Base-by-base conservation (phyloP, 2,113 vertebrate species). In the Cinclus cinclus region DNA sequence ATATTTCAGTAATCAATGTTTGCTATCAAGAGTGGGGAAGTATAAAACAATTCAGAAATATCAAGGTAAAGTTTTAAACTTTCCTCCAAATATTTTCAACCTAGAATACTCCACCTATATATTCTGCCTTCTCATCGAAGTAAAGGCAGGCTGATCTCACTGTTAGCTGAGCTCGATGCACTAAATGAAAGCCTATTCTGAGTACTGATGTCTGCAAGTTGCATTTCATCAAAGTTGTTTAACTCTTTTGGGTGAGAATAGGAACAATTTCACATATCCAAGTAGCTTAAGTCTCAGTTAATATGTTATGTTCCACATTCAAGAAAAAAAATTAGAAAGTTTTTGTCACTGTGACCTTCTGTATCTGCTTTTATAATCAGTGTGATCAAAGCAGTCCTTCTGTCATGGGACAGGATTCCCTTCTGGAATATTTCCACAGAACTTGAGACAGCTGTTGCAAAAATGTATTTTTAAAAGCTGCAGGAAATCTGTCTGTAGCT, bases 291-390 rank as follows among this genome's bases (percentile, higher is more conserved):
- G 25, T 76, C 79, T 88, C 89, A 53, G 62, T 81, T 78, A 75
- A 56, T 67, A 81, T 25, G 47, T 90, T 86, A 82, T 10, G 15
- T 73, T 89, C 20, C 58, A 92, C 52, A 73, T 68, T 87, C n/a
- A 95, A 56, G 41, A 94, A 81, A 94, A 91, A 83, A 27, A 96
- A 83, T 49, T 52, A 86, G 65, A 87, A 91, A 41, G 22, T 94
- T 94, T 94, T 87, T 89, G 69, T 89, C 80, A 75, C 58, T 82
- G 65, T 94, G 84, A 91, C 77, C 73, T 91, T 92, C 56, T 68
- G 53, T 89, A 79, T 95, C 92, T 97, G 91, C 77, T 95, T 96
- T 95, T 95, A 71, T 75, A 95, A 96, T 96, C 91, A 94, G n/a
- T 58, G 70, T 84, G 96, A 94, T 97, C 96, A 96, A 97, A 97